These are phyloP conservation scores for Danio albolineatus DNA, from an alignment of 2,797 vertebrate species.

Conservation along the genomic window DNA sequence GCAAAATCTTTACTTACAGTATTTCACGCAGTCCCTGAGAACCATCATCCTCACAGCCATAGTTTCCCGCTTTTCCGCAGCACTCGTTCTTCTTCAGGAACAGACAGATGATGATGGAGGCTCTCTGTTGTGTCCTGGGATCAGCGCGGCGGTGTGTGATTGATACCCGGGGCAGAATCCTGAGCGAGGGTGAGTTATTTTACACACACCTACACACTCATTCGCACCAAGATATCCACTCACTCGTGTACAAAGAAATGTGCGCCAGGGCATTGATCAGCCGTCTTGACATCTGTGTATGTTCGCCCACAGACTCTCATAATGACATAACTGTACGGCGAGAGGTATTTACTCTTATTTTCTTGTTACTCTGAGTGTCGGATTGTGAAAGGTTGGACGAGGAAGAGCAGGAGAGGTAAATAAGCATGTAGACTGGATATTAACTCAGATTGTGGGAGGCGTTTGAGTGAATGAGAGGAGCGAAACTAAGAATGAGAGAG, in stretches of 20 bases:
- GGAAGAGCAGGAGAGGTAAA: conserved; percentile 8
- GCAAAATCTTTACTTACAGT: neutral
- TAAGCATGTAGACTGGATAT: conserved; percentile 8
- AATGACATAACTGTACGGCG: neutral
- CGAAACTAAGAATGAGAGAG: neutral
- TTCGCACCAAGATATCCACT: conserved; percentile 7
- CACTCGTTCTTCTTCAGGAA: conserved; percentile 24
- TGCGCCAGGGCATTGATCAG: neutral
- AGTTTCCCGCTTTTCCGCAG: neutral
- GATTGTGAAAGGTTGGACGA: neutral
- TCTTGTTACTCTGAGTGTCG: neutral
- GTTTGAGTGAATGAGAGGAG: conserved; percentile 11
- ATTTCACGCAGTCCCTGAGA: neutral
- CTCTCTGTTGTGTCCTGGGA: conserved; percentile 30
- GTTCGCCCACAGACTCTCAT: neutral
- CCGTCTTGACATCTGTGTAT: neutral
- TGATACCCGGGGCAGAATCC: conserved; percentile 27
- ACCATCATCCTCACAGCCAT: conserved; percentile 9
- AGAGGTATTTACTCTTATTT: neutral
- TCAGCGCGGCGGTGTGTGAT: conserved; percentile 22
- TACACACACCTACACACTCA: conserved; percentile 23
- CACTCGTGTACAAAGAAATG: neutral
- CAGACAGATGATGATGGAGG: conserved; percentile 31
- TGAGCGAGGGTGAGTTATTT: conserved; percentile 31
- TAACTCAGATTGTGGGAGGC: conserved; percentile 11